Percentiles rank a stretch among this genome's conserved stretches.
phyloP scores from a whole-genome alignment of 2,797 vertebrate genomes.

The Onychomys arenicola region DNA sequence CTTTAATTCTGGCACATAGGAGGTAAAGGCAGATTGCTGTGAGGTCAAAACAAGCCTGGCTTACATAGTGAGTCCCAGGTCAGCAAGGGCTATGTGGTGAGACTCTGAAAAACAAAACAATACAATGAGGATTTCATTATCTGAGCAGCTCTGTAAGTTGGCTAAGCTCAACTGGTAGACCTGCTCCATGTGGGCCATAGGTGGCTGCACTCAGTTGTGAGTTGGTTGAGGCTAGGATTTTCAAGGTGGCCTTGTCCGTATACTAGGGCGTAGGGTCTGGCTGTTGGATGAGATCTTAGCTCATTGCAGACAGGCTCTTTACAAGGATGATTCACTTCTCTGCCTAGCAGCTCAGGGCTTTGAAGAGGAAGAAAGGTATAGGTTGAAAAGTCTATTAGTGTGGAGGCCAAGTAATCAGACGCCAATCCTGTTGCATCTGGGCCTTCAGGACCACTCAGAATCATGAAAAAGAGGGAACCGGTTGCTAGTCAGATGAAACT shows the following conservation, averaged over 20 bases:
- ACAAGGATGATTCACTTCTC: not conserved
- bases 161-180: not conserved
- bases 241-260: not conserved
- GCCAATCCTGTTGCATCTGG: not conserved
- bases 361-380: conserved; percentile 6
- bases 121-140: not conserved
- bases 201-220: not conserved
- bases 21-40: not conserved
- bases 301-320: not conserved
- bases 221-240: not conserved
- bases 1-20: not conserved
- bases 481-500: not conserved
- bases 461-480: not conserved
- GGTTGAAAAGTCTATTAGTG: not conserved
- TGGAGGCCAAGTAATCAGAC: not conserved
- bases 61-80: not conserved
- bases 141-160: not conserved
- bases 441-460: not conserved
- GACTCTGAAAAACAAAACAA: not conserved
- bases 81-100: not conserved
- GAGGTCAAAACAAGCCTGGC: not conserved
- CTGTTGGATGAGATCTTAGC: not conserved
- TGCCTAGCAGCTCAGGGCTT: not conserved
- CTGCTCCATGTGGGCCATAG: not conserved
- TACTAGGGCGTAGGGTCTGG: not conserved